A percentile compares a stretch with the other conserved stretches of the same genome.
Conservation (phyloP, 23 tunicate species). For the Phallusia fumigata region DNA sequence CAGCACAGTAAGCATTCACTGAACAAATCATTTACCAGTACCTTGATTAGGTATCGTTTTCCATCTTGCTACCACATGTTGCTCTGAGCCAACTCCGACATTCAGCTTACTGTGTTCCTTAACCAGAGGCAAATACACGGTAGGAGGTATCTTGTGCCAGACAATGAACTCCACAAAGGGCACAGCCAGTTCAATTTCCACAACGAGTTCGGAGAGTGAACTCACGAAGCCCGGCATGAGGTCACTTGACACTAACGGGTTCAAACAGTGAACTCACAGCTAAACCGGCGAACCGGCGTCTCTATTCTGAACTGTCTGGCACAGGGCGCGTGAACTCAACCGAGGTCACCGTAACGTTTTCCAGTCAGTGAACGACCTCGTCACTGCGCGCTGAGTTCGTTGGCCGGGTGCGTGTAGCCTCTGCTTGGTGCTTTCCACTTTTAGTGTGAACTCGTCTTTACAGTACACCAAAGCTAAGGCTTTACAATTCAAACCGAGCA, state of each 20-base stretch:
- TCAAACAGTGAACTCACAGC: no score
- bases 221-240: not conserved
- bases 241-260: no score
- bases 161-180: no score
- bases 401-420: not conserved
- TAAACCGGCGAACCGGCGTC: conserved; percentile 14
- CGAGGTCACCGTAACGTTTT: not conserved
- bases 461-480: not conserved
- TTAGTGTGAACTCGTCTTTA: not conserved
- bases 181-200: not conserved
- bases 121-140: no score
- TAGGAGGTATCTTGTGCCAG: no score
- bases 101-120: no score
- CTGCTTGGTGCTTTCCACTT: not conserved
- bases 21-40: no score
- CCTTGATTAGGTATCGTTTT: no score
- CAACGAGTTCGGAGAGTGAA: not conserved
- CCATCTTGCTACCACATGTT: no score
- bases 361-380: conserved; percentile 3
- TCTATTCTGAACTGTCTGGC: not conserved
- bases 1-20: no score
- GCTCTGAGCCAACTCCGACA: no score
- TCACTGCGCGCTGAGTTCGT: not conserved
- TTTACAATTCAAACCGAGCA: not conserved
- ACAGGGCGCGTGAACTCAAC: not conserved